These are phyloP conservation scores for Trematomus loennbergii DNA, from an alignment of 2,113 vertebrate species.

Conservation along the genomic window DNA sequence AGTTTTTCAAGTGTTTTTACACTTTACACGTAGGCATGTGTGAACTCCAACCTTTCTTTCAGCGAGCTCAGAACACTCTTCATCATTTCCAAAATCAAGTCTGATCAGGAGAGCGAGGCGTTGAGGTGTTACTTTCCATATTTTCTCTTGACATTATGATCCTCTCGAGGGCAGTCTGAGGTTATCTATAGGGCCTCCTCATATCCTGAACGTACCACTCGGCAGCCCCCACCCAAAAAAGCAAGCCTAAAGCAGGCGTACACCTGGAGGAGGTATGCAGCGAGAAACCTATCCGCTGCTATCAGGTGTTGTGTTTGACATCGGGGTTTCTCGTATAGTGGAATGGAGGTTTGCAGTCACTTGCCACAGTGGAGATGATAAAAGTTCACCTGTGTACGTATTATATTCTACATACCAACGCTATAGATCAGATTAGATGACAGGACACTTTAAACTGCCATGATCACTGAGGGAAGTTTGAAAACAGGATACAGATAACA, in stretches of 20 bases:
- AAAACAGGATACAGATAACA: conserved; percentile 57
- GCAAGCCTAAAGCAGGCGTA: conserved; percentile 59
- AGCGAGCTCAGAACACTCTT: neutral
- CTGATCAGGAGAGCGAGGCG: conserved; percentile 28
- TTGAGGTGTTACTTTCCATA: conserved; percentile 21
- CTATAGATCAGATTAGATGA: conserved; percentile 63
- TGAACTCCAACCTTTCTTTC: neutral
- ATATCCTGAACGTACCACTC: conserved; percentile 37
- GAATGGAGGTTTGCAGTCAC: conserved; percentile 70
- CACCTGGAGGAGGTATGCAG: conserved; percentile 79
- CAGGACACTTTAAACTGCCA: conserved; percentile 47
- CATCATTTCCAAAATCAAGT: conserved; percentile 5
- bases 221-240: conserved; percentile 51
- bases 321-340: conserved; percentile 51
- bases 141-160: conserved; percentile 13
- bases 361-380: conserved; percentile 55
- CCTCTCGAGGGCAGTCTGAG: conserved; percentile 32
- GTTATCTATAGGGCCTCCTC: conserved; percentile 42
- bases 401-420: conserved; percentile 55
- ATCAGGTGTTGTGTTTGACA: conserved; percentile 75
- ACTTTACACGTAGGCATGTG: neutral
- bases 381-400: conserved; percentile 34
- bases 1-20: neutral
- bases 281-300: conserved; percentile 62
- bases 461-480: conserved; percentile 52